Conservation (phyloP, 2,888 invertebrate species). For the Flabesymbios commensalis region DNA sequence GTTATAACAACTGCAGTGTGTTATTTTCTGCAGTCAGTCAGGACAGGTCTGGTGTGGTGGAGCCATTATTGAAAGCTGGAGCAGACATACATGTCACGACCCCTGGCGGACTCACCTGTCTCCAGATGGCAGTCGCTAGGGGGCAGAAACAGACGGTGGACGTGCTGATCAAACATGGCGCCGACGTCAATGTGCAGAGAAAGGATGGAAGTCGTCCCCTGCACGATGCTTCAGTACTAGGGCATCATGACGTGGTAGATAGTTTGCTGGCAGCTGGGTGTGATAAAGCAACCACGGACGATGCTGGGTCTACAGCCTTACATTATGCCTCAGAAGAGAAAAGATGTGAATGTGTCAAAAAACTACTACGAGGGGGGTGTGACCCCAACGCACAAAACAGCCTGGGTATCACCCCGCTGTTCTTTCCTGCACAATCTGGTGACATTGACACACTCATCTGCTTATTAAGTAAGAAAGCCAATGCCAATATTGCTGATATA, state of each 20-base stretch:
- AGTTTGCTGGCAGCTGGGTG: constrained; percentile 12
- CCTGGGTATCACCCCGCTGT: constrained; percentile 24
- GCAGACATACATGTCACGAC: constrained; percentile 16
- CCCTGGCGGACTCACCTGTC: constrained; percentile 25
- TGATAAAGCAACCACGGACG: constrained; percentile 23
- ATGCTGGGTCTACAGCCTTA: constrained; percentile 18
- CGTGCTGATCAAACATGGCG: constrained; percentile 12
- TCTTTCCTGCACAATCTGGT: constrained; percentile 24
- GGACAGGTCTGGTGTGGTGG: constrained; percentile 9
- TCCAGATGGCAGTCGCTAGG: constrained; percentile 25
- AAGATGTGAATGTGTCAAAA: constrained; percentile 2
- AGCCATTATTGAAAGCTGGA: constrained; percentile 10
- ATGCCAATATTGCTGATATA: constrained; percentile 14
- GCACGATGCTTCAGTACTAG: constrained; percentile 24
- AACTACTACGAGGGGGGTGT: constrained; percentile 17
- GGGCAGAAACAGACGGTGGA: constrained; percentile 17
- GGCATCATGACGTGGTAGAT: constrained; percentile 8
- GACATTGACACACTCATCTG: constrained; percentile 10
- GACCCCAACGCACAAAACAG: constrained; percentile 16
- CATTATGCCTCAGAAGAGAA: constrained; percentile 25
- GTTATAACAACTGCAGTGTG: constrained; percentile 12
- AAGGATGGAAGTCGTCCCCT: constrained; percentile 16
- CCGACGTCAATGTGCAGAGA: constrained; percentile 15
- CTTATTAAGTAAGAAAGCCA: constrained; percentile 2
- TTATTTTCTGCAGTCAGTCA: constrained; percentile 22